Evolutionary conservation across 2,797 vertebrate genomes (phyloP), one percentile per base, ranked within the genome.

Genomic region (Oryzias dopingdopingensis): DNA sequence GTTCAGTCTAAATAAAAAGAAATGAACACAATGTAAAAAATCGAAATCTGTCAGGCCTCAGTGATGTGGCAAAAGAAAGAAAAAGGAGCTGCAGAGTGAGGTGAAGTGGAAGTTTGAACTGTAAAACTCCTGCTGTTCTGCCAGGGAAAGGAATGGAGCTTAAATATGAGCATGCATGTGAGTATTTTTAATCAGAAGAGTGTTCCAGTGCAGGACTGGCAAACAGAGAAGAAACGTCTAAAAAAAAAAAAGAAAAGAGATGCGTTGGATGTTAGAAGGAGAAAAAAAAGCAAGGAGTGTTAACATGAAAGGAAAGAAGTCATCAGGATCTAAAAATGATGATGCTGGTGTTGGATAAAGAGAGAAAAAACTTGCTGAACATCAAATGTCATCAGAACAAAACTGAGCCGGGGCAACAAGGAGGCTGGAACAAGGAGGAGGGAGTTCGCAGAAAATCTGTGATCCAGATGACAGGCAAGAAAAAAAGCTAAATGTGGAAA

Each of bases 391-490:
- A 73, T 72, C 23, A 23, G 59, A 63, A 67, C 12, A 3, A 77
- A 78, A 80, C 50, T 49, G 80, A 68, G 62, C 42, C 62, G 60
- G 64, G 51, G 65, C 56, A 68, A 54, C 69, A 63, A 63, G 66
- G 70, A 58, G 56, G 66, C 17, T 49, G 53, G 66, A 67, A 56
- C 58, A 60, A 69, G 42, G 22, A 48, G 23, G 49, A 55, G 56
- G 61, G 44, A 59, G 65, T 52, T 37, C 62, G 53, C 37, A 45
- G 67, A 59, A 67, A 49, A 76, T 63, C 77, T 71, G 70, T 62
- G 71, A 77, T 77, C 70, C 79, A 80, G 74, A 82, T 82, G 79
- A 83, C 82, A 75, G 74, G 62, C 53, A 77, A 71, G 56, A 22
- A 41, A 15, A 14, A 22, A 57, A 40, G 56, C 32, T 56, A 70